Conservation (phyloP, 2,113 vertebrate species). For the Calidris pugnax region DNA sequence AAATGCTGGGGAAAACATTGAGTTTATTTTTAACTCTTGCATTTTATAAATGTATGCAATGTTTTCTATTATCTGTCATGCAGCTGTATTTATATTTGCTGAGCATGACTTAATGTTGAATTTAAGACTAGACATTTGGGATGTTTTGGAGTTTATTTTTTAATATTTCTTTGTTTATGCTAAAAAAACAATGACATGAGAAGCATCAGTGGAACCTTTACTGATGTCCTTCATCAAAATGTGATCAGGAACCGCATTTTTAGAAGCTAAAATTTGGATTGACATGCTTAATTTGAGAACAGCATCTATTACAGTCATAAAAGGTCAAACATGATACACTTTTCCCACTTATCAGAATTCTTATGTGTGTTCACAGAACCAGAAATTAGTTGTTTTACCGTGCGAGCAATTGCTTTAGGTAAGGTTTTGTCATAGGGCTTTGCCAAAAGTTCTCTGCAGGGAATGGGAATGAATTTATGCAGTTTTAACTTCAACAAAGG, state of each 20-base stretch:
- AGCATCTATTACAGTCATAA: not conserved
- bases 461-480: not conserved
- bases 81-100: not conserved
- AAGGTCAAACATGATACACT: not conserved
- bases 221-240: not conserved
- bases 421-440: not conserved
- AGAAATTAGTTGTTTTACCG: not conserved
- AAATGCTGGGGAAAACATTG: not conserved
- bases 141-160: not conserved
- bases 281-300: not conserved
- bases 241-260: not conserved
- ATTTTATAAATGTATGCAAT: not conserved
- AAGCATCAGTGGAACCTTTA: not conserved
- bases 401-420: not conserved
- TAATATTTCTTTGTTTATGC: not conserved
- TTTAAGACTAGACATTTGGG: not conserved
- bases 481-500: not conserved
- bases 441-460: not conserved
- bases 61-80: not conserved
- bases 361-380: not conserved
- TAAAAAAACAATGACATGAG: not conserved
- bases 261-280: not conserved
- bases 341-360: not conserved
- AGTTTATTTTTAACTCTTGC: not conserved
- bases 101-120: not conserved